phyloP scores from a whole-genome alignment of 2,113 vertebrate genomes.

The Gnathonemus echidnorhynchus region DNA sequence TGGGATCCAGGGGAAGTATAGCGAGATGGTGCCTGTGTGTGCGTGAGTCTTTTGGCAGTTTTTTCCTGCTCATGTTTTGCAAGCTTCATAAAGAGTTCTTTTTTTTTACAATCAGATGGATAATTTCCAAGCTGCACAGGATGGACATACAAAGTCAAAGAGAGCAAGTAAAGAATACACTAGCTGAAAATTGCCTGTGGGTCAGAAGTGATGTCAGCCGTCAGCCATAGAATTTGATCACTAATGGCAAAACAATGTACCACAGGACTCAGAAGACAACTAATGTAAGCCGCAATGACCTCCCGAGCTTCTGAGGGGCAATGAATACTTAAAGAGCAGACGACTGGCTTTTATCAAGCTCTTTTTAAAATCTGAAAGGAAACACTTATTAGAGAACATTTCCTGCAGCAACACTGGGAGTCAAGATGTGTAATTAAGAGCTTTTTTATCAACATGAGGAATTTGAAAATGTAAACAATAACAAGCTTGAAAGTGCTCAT shows the following conservation, averaged over 20 bases:
- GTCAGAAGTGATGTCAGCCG: not conserved
- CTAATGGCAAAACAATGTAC: constrained; percentile 1
- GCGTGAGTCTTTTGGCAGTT: not conserved
- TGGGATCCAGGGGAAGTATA: not conserved
- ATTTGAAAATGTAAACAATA: constrained; percentile 10
- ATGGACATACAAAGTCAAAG: not conserved
- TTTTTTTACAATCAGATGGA: not conserved
- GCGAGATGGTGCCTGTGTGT: not conserved
- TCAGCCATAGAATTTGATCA: not conserved
- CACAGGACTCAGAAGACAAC: not conserved
- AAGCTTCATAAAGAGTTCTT: not conserved
- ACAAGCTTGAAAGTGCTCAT: not conserved
- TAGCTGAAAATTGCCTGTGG: not conserved
- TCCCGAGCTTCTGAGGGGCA: not conserved
- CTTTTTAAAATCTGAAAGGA: not conserved
- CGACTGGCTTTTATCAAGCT: not conserved
- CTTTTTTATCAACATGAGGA: constrained; percentile 2
- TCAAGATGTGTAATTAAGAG: not conserved
- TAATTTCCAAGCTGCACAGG: not conserved
- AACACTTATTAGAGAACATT: not conserved
- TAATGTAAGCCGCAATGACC: not conserved
- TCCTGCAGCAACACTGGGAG: not conserved
- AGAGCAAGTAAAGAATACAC: not conserved
- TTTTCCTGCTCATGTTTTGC: not conserved
- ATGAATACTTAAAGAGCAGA: not conserved